Evolutionary conservation across 2,797 vertebrate genomes (phyloP).

Genomic region (Potorous gilbertii): DNA sequence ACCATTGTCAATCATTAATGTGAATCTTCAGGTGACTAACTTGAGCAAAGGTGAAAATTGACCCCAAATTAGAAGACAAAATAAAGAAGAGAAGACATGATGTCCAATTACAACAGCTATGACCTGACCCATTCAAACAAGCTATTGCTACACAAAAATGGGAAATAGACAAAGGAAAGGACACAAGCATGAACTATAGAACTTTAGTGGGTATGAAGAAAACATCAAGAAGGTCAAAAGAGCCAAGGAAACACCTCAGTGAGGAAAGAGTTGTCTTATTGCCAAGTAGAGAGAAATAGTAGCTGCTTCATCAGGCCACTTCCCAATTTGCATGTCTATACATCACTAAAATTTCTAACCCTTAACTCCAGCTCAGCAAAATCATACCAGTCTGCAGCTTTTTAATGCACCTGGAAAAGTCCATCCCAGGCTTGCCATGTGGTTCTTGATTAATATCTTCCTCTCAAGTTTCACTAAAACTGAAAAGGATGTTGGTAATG

Average conservation of each 20-base stretch:
- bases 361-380: conserved; percentile 12
- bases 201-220: background rate
- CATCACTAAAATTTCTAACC: conserved; percentile 17
- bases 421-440: background rate
- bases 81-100: background rate
- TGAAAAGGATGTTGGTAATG: background rate
- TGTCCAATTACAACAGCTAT: background rate
- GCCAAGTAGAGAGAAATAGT: background rate
- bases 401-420: background rate
- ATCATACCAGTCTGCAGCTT: background rate
- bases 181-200: background rate
- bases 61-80: background rate
- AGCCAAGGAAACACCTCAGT: background rate
- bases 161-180: background rate
- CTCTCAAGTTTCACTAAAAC: background rate
- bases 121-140: background rate
- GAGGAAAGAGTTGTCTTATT: background rate
- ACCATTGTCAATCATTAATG: background rate
- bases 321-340: background rate
- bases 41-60: background rate
- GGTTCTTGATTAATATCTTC: background rate
- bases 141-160: background rate
- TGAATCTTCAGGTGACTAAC: background rate
- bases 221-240: background rate
- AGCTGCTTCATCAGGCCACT: background rate